Conservation (phyloP, 2,113 vertebrate species). For the Proterorhinus semilunaris region DNA sequence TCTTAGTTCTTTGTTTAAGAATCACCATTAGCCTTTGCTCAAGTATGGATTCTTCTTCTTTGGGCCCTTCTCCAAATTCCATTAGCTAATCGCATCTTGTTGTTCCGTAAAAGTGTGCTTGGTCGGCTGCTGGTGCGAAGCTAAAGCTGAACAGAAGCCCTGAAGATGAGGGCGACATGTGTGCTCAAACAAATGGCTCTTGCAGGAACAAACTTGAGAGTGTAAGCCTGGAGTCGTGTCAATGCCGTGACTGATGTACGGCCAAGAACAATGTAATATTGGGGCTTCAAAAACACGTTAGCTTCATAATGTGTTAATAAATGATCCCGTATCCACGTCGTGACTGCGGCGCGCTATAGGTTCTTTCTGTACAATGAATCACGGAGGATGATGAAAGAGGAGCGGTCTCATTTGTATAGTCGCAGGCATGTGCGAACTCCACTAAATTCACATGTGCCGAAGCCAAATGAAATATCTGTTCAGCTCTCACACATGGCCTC, state of each 20-base stretch:
- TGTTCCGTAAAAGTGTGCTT: not conserved
- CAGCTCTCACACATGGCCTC: conserved; percentile 22
- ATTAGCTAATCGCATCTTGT: not conserved
- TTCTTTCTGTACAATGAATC: conserved; percentile 26
- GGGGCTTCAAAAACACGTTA: conserved; percentile 24
- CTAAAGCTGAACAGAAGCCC: conserved; percentile 45
- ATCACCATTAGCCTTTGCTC: too few relatives aligned
- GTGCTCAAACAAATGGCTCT: conserved; percentile 45
- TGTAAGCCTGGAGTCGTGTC: conserved; percentile 27
- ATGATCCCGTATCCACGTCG: conserved; percentile 20
- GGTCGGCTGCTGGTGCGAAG: conserved; percentile 11
- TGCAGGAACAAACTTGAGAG: conserved; percentile 37
- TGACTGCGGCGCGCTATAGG: conserved; percentile 21
- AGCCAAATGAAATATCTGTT: conserved; percentile 42
- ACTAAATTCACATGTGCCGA: conserved; percentile 14
- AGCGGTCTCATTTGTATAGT: conserved; percentile 27
- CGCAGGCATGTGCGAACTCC: conserved; percentile 25
- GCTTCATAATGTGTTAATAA: conserved; percentile 48
- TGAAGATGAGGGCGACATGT: conserved; percentile 47
- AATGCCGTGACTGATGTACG: conserved; percentile 32
- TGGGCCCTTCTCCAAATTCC: not conserved
- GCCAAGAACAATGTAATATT: conserved; percentile 40
- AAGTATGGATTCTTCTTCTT: not conserved
- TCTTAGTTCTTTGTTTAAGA: too few relatives aligned
- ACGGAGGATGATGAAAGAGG: conserved; percentile 30